Base-by-base conservation (phyloP, 2,113 vertebrate genomes). In the Cacatua alba region DNA sequence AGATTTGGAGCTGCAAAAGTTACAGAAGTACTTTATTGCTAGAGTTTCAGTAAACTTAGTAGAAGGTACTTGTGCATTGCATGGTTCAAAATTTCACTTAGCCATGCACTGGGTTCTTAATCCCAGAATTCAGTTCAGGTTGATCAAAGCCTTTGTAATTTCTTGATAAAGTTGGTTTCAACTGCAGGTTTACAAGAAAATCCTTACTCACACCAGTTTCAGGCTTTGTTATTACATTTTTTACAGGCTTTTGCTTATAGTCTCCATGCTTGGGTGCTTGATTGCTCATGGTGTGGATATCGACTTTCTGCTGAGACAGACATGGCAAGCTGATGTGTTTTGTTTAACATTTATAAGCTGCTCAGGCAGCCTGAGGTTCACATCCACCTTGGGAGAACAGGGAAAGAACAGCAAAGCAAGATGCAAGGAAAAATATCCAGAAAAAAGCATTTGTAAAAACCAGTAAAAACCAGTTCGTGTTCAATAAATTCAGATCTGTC, bases 201-300 rank as follows among this genome's bases (percentile, higher is more conserved):
- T 43, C 37, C 80, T 92, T 78, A 72, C 57, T 65, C 21, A 64
- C 31, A 44, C 57, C 26, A 33, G 26, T 89, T 94, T 91, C 52
- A 62, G 80, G 43, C 21, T 52, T 86, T 26, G 20, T 82, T 89
- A 81, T 51, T 81, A 13, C 19, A 12, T 75, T 89, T 95, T 88
- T 91, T 71, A 62, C 29, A 62, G 48, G 39, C 44, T 65, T 82
- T 91, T 92, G n/a, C 67, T 85, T 85, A 3, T 17, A 86, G 57
- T 33, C 18, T 87, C 26, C 77, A 46, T 86, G 29, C 64, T 87
- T 94, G 81, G 69, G 44, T 89, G 67, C 87, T 82, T 87, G 91
- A 92, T 91, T 90, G 80, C 59, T 95, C 39, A 81, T 91, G 84
- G 77, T 82, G 89, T 65, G 52, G 26, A 29, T 95, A 94, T 92